Evolutionary conservation across 1,140 invertebrate species (phyloP).

Genomic region (Drosophila ohnishii): DNA sequence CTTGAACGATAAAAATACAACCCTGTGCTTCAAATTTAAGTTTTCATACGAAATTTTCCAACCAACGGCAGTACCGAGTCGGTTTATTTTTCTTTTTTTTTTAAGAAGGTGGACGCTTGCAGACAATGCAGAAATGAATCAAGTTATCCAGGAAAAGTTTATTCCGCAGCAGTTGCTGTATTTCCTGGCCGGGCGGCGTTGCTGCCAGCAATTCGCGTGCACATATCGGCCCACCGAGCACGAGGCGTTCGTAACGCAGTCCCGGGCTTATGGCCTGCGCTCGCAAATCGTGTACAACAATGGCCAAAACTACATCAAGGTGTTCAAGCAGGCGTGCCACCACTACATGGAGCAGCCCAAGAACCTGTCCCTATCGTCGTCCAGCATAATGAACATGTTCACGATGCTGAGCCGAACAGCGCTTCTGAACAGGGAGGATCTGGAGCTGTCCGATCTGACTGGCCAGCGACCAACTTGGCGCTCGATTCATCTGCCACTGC

Average conservation of each 20-base stretch:
- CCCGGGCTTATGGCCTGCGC: slow-evolving; percentile 34
- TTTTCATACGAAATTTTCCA: not conserved
- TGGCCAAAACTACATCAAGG: slow-evolving; percentile 52
- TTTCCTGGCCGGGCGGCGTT: slow-evolving; percentile 65
- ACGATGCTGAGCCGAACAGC: slow-evolving; percentile 25
- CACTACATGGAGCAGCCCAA: slow-evolving; percentile 64
- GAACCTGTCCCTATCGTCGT: slow-evolving; percentile 14
- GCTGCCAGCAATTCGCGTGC: slow-evolving; percentile 65
- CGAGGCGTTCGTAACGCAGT: slow-evolving; percentile 27
- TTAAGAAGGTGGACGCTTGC: not conserved
- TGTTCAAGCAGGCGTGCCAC: slow-evolving; percentile 58
- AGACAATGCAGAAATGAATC: slow-evolving; percentile 44
- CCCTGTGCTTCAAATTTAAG: slow-evolving; percentile 19
- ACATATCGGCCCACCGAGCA: slow-evolving; percentile 54
- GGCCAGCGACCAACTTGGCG: slow-evolving; percentile 11
- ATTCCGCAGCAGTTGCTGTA: slow-evolving; percentile 66
- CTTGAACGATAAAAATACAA: slow-evolving; percentile 9
- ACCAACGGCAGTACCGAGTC: slow-evolving; percentile 7
- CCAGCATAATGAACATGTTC: slow-evolving; percentile 44
- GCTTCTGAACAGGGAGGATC: slow-evolving; percentile 23
- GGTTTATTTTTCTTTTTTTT: not conserved
- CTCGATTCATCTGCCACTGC: slow-evolving; percentile 14
- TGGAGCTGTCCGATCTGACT: slow-evolving; percentile 12
- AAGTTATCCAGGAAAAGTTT: slow-evolving; percentile 49
- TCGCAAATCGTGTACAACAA: slow-evolving; percentile 24